A percentile compares a stretch with the other conserved stretches of the same genome.
phyloP scores from a whole-genome alignment of 2,888 invertebrate genomes.

The Mesorhabditis spiculigera region DNA sequence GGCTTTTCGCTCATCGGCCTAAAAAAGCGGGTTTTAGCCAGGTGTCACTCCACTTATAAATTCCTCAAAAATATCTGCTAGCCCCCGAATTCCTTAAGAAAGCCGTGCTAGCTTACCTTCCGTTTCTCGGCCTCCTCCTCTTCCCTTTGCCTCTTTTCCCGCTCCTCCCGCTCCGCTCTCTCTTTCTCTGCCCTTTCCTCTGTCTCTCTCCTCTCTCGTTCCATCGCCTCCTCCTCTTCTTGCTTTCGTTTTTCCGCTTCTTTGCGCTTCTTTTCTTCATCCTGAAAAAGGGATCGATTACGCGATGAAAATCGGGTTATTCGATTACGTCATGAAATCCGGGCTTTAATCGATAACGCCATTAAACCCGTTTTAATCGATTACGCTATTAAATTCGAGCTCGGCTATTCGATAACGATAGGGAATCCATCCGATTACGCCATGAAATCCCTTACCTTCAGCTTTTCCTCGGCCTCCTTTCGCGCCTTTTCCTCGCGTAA shows the following conservation, averaged over 20 bases:
- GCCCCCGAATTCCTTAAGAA: background rate
- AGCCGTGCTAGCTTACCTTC: background rate
- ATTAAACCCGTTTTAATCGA: too few species aligned
- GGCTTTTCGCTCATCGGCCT: too few species aligned
- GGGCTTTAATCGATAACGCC: too few species aligned
- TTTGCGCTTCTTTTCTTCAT: background rate
- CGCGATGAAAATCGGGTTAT: background rate
- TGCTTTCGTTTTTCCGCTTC: background rate
- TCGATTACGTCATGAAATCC: too few species aligned
- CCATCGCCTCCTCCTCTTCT: background rate
- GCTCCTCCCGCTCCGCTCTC: background rate
- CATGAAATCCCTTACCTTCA: background rate
- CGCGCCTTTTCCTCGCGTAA: background rate
- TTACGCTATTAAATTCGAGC: too few species aligned
- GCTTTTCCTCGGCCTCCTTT: background rate
- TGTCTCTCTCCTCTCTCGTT: background rate
- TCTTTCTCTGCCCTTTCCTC: background rate
- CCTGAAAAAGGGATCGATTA: background rate
- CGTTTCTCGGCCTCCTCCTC: background rate
- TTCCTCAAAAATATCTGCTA: background rate
- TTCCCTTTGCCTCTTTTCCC: background rate
- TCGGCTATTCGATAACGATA: too few species aligned
- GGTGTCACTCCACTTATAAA: too few species aligned
- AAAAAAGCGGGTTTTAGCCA: too few species aligned
- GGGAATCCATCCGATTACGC: too few species aligned